Evolutionary conservation across 2,113 vertebrate species (phyloP), one percentile per base, ranked within the genome.

Genomic region (Halcyon malimbica): DNA sequence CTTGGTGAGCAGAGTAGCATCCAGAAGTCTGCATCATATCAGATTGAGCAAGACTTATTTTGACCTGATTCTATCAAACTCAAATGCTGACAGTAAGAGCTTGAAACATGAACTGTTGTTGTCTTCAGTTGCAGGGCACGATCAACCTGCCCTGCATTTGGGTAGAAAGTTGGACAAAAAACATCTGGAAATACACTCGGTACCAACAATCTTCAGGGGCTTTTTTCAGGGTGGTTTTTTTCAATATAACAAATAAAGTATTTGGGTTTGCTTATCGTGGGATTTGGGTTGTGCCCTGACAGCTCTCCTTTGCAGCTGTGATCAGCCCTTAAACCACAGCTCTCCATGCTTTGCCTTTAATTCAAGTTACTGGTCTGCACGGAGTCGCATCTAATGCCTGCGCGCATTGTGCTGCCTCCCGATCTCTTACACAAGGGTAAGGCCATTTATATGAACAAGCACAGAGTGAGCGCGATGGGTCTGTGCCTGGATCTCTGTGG

Each of bases 61-160:
- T 89, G 90, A 78, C 94, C 95, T 73, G 63, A 59, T 96, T 97
- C 86, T 93, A 48, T 96, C 83, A 89, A 94, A 75, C 39, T 64
- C 71, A 70, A 75, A 21, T 57, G 69, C 62, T 11, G 18, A 51
- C 15, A 33, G 41, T 59, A 90, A 50, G 82, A 86, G 31, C 41
- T 83, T 77, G 57, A 91, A 90, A 71, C 42, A 3, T 19, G 54
- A 74, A 70, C 64, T 92, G 77, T 70, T 70, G 20, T 81, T 90
- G 68, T 64, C 76, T 95, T 71, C 20, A 56, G 20, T 67, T 85
- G 28, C 35, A 70, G 42, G 33, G 11, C 2, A 1, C 0, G 0
- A 31, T 85, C 1, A 1, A 13, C 59, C 69, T 94, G 41, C 59
- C 57, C 83, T 69, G 59, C 14, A 6, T 90, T 94, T 92, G 57